Base-by-base conservation (phyloP, 2,113 vertebrate species). In the Ptyas mucosa region DNA sequence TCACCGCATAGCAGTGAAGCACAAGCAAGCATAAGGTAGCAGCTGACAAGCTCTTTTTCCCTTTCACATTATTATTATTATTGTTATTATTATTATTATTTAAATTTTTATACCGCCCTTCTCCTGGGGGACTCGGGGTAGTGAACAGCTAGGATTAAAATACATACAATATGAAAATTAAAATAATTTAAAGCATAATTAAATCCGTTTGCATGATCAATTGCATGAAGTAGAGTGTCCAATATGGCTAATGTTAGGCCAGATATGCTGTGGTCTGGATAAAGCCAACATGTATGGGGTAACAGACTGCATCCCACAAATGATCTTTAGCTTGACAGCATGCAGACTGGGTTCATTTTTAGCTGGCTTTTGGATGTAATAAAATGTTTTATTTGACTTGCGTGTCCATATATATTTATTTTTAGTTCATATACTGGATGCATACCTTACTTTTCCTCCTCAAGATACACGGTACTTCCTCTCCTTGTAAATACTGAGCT, bases 401-500 rank as follows among this genome's bases (percentile, higher is more conserved):
- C 43, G 34, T 81, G 18, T 43, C 34, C 75, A 21, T 81, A 43
- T 75, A n/a, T 75, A 75, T 75, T 75, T 75, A 75, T 81, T 81
- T 81, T 81, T 81, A 43, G 18, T 81, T 81, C 34, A 81, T 43
- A 21, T 23, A 20, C 3, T 81, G 75, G 75, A 43, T 39, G 75
- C 34, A 43, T 39, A 43, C 8, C 8, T 43, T 8, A 81, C 3
- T 43, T 39, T 43, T 43, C 75, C 34, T 81, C 8, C 34, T 18
- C 0, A 18, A 81, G 8, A 9, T 81, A 81, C 3, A 9, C 34
- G 43, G 34, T 81, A 43, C 1, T 81, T 43, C 18, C 34, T 81
- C 34, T 8, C 9, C 58, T 61, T 24, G 39, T 46, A 3, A 46
- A 2, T 0, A 0, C 23, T 90, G 5, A 0, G 0, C 34, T n/a